A percentile compares a stretch with the other conserved stretches of the same genome.
Conservation (phyloP, 2,113 vertebrate species). For the Lophura nycthemera region DNA sequence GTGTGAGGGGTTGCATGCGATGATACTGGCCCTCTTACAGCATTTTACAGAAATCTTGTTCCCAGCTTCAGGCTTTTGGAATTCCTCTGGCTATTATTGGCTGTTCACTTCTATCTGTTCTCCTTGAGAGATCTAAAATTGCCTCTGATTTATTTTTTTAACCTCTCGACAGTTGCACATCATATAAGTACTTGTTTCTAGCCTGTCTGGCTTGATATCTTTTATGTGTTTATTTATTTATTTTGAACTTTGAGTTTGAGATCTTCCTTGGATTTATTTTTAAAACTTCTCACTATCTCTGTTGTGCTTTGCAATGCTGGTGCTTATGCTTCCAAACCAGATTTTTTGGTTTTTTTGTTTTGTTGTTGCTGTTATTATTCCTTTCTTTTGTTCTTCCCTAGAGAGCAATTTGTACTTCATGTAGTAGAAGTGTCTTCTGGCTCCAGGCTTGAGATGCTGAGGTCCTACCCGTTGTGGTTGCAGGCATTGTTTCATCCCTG, state of each 20-base stretch:
- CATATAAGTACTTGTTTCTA: not conserved
- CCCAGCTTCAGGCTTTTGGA: not conserved
- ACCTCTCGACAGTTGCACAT: not conserved
- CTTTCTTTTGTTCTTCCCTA: not conserved
- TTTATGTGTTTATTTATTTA: not conserved
- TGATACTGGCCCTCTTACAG: not conserved
- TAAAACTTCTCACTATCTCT: not conserved
- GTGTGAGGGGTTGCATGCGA: not conserved
- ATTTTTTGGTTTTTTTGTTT: not conserved
- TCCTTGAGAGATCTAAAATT: not conserved
- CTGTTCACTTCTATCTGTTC: not conserved
- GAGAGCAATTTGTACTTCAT: slow-evolving; percentile 23
- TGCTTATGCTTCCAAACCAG: not conserved
- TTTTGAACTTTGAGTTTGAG: not conserved
- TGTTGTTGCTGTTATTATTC: not conserved
- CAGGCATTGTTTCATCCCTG: not conserved
- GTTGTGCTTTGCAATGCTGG: not conserved
- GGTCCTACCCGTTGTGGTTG: not conserved
- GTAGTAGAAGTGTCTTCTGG: not conserved
- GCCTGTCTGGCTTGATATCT: not conserved
- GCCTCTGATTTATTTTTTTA: not conserved
- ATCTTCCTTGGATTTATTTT: not conserved
- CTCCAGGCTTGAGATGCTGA: slow-evolving; percentile 1
- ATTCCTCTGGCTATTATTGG: slow-evolving; percentile 15
- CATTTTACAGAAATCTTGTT: not conserved